phyloP scores from a whole-genome alignment of 2,113 vertebrate genomes.

The Euleptes europaea region DNA sequence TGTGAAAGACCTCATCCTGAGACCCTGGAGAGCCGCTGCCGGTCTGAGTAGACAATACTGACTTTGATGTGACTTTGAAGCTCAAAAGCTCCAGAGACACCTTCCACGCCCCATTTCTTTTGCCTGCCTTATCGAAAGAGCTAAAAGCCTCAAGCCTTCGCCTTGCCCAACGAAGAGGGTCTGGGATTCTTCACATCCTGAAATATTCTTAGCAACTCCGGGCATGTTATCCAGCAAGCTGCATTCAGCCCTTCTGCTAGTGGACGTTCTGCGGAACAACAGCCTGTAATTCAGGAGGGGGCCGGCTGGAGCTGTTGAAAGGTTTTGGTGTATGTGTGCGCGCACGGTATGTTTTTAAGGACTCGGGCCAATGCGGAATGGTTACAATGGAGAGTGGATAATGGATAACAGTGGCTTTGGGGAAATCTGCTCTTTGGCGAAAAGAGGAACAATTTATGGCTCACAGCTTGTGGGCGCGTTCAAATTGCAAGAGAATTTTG shows the following conservation, averaged over 20 bases:
- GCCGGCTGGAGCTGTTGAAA: conserved; percentile 34
- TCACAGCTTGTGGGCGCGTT: conserved; percentile 30
- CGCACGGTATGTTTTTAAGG: conserved; percentile 9
- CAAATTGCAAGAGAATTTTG: conserved; percentile 41
- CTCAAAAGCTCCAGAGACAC: too few species aligned
- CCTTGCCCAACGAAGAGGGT: conserved; percentile 7
- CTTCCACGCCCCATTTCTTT: neutral
- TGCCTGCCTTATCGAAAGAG: conserved; percentile 18
- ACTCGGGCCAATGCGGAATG: conserved; percentile 23
- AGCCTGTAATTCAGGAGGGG: conserved; percentile 33
- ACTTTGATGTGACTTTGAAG: too few species aligned
- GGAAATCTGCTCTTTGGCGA: conserved; percentile 52
- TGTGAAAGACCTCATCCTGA: too few species aligned
- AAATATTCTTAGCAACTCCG: conserved; percentile 15
- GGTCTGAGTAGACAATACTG: too few species aligned
- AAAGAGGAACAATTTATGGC: conserved; percentile 43
- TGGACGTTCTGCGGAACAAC: conserved; percentile 46
- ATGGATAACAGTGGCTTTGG: conserved; percentile 55
- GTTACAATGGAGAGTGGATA: conserved; percentile 53
- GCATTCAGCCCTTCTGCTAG: conserved; percentile 20
- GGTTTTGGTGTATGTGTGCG: neutral
- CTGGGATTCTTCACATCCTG: neutral
- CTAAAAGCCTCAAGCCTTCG: conserved; percentile 24
- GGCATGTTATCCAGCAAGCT: conserved; percentile 19
- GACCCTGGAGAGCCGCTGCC: too few species aligned